phyloP scores from a whole-genome alignment of 2,113 vertebrate species.

The Platysternon megacephalum region DNA sequence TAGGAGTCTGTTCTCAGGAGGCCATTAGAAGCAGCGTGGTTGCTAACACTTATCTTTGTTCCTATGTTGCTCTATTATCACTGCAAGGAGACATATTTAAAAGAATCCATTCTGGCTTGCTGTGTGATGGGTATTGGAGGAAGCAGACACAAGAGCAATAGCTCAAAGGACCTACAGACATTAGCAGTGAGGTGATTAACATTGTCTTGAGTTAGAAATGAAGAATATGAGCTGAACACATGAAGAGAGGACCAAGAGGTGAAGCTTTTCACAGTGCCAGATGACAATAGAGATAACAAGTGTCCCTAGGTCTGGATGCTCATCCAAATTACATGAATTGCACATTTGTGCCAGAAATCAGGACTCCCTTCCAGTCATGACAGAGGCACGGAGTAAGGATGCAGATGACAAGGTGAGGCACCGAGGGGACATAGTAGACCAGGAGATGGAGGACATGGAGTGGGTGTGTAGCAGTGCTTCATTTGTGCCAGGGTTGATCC shows the following conservation, averaged over 20 bases:
- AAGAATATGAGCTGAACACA: not conserved
- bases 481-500: no score
- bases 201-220: not conserved
- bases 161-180: not conserved
- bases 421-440: not conserved
- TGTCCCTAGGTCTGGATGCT: not conserved
- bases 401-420: not conserved
- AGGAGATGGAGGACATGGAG: not conserved
- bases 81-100: not conserved
- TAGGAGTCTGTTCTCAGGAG: constrained; percentile 34
- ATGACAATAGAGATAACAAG: not conserved
- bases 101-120: not conserved
- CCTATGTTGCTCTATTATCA: not conserved
- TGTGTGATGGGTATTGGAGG: not conserved
- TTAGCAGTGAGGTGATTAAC: not conserved
- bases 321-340: not conserved
- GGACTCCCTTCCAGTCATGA: not conserved
- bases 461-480: not conserved
- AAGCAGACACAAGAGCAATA: not conserved
- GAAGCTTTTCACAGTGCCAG: not conserved
- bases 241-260: not conserved
- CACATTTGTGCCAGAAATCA: not conserved
- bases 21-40: not conserved
- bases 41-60: not conserved
- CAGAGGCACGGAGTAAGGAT: not conserved